phyloP scores from a whole-genome alignment of 1,140 invertebrate genomes.

The Stenopsyche tienmushanensis region DNA sequence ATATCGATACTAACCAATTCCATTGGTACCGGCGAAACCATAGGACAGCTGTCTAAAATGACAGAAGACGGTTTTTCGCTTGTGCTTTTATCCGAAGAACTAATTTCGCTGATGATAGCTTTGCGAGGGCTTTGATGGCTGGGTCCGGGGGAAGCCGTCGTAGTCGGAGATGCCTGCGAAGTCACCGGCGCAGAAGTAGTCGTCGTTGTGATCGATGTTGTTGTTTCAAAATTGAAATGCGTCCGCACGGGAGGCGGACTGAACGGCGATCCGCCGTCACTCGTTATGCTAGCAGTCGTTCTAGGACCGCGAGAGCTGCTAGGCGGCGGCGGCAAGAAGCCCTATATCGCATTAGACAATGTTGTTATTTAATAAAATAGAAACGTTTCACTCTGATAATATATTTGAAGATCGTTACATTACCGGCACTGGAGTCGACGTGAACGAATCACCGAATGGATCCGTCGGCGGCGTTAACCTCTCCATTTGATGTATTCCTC shows the following conservation, averaged over 20 bases:
- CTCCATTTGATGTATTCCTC: conserved; percentile 85
- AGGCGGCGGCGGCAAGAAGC: conserved; percentile 63
- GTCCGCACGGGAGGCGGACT: conserved; percentile 47
- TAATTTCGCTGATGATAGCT: conserved; percentile 3
- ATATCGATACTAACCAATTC: background rate
- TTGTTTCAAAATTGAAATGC: conserved; percentile 45
- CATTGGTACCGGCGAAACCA: conserved; percentile 11
- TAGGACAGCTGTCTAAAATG: conserved; percentile 9
- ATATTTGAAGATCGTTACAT: conserved; percentile 4
- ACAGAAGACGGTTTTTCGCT: conserved; percentile 20
- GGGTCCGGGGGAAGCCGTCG: conserved; percentile 46
- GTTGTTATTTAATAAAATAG: too few relatives aligned
- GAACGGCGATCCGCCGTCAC: conserved; percentile 37
- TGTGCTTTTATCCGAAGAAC: conserved; percentile 20
- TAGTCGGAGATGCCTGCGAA: conserved; percentile 45
- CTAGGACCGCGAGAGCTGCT: conserved; percentile 47
- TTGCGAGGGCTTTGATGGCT: conserved; percentile 47
- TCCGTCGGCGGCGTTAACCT: conserved; percentile 78
- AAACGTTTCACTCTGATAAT: conserved; percentile 43
- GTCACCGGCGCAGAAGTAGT: conserved; percentile 53
- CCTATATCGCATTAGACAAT: too few relatives aligned
- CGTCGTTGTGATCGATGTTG: conserved; percentile 45
- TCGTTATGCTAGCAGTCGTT: conserved; percentile 37
- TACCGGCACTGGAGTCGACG: conserved; percentile 60
- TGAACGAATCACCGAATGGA: conserved; percentile 81